Evolutionary conservation across 1,140 invertebrate genomes (phyloP).

Genomic region (Drosophila nikananu): DNA sequence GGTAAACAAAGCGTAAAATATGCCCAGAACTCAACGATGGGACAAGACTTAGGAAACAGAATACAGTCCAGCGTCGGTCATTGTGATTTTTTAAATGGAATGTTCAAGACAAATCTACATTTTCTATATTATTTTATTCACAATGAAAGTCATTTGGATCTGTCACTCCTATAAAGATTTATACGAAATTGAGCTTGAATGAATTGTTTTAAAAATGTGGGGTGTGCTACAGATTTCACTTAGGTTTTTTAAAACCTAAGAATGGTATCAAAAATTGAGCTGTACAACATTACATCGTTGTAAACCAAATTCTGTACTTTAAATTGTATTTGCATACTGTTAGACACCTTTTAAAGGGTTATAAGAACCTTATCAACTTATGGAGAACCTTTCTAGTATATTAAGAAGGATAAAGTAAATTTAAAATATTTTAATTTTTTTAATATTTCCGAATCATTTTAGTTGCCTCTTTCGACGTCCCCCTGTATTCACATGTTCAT

Average conservation of each 20-base stretch:
- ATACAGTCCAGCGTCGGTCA: constrained; percentile 45
- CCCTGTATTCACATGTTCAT: constrained; percentile 25
- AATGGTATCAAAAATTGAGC: too few relatives aligned
- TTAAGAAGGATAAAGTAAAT: neutral
- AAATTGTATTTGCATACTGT: neutral
- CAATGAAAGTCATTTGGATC: too few relatives aligned
- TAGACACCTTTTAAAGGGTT: neutral
- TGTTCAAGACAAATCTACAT: neutral
- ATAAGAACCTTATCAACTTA: neutral
- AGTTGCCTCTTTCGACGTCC: neutral
- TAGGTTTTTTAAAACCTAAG: too few relatives aligned
- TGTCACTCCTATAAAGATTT: too few relatives aligned
- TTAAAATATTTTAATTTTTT: too few relatives aligned
- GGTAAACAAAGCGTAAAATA: constrained; percentile 66
- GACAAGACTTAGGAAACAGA: constrained; percentile 17
- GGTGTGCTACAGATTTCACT: too few relatives aligned
- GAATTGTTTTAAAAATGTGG: too few relatives aligned
- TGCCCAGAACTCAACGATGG: constrained; percentile 23
- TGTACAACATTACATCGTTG: too few relatives aligned
- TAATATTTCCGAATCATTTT: neutral
- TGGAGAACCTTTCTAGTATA: too few relatives aligned
- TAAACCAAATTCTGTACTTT: too few relatives aligned
- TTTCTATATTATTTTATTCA: neutral
- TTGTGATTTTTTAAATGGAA: neutral
- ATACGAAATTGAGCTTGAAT: too few relatives aligned